Base-by-base conservation (phyloP, 2,888 invertebrate genomes). In the Erannis defoliaria region DNA sequence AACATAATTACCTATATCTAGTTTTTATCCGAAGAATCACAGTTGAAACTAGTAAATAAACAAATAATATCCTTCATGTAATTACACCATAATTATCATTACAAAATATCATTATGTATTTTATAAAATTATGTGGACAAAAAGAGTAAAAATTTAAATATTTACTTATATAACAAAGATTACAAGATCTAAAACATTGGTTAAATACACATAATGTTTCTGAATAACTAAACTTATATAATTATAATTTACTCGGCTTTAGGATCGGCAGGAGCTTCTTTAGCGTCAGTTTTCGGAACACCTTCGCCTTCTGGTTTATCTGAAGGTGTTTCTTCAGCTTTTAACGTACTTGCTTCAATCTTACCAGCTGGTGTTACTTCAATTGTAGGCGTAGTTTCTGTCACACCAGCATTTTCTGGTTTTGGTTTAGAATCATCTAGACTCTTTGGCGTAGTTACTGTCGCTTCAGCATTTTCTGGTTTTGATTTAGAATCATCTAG, bases 161-260 rank as follows among this genome's bases (percentile, higher is more conserved):
- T n/a, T n/a, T n/a, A n/a, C n/a, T n/a, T n/a, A n/a, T n/a, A n/a
- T n/a, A n/a, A n/a, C n/a, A n/a, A n/a, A n/a, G n/a, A n/a, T n/a
- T n/a, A n/a, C n/a, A n/a, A n/a, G n/a, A n/a, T n/a, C n/a, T n/a
- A n/a, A n/a, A n/a, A n/a, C n/a, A n/a, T n/a, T n/a, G n/a, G n/a
- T n/a, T n/a, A n/a, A n/a, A n/a, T n/a, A n/a, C n/a, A n/a, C n/a
- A n/a, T n/a, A n/a, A n/a, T n/a, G n/a, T n/a, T n/a, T n/a, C n/a
- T n/a, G n/a, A n/a, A n/a, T n/a, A n/a, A n/a, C n/a, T n/a, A n/a
- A n/a, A n/a, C n/a, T n/a, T n/a, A n/a, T n/a, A n/a, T n/a, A n/a
- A n/a, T n/a, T n/a, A 19, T 16, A 18, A n/a, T 46, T 42, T 56
- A 57, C 48, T 42, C 2, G 1, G 43, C 6, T 37, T 57, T 57